Conservation (phyloP, 2,797 vertebrate species). For the Denticeps clupeoides region DNA sequence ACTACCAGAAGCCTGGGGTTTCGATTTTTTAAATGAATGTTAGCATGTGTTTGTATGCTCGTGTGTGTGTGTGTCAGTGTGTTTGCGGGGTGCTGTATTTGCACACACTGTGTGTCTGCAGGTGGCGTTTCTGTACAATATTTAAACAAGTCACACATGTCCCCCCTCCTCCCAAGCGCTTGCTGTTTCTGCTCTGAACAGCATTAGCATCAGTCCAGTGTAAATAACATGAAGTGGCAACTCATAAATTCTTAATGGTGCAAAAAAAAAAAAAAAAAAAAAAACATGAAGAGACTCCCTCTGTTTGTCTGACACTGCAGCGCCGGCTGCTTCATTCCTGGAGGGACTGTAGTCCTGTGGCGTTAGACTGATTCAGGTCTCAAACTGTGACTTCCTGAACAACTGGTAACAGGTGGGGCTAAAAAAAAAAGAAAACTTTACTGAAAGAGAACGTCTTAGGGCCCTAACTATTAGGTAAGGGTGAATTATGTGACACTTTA, state of each 20-base stretch:
- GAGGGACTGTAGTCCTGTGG: conserved; percentile 36
- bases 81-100: conserved; percentile 36
- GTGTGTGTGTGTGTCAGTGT: neutral
- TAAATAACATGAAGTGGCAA: conserved; percentile 90
- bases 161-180: conserved; percentile 34
- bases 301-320: conserved; percentile 31
- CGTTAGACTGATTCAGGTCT: conserved; percentile 53
- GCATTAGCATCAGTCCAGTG: conserved; percentile 73
- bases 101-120: conserved; percentile 59
- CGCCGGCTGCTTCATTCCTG: conserved; percentile 39
- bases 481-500: too few species aligned
- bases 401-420: conserved; percentile 65
- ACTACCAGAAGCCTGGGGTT: too few species aligned
- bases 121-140: conserved; percentile 71
- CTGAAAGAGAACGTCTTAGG: conserved; percentile 3
- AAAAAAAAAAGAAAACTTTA: conserved; percentile 20
- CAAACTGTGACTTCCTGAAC: conserved; percentile 45
- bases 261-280: conserved; percentile 52
- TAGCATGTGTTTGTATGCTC: conserved; percentile 1
- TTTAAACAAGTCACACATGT: conserved; percentile 60
- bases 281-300: conserved; percentile 59
- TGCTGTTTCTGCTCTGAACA: conserved; percentile 65
- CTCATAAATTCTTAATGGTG: conserved; percentile 85
- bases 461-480: too few species aligned
- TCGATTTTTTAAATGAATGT: neutral